phyloP scores from a whole-genome alignment of 92 coral and sea anemone species.

The Epizoanthus illoricatus region DNA sequence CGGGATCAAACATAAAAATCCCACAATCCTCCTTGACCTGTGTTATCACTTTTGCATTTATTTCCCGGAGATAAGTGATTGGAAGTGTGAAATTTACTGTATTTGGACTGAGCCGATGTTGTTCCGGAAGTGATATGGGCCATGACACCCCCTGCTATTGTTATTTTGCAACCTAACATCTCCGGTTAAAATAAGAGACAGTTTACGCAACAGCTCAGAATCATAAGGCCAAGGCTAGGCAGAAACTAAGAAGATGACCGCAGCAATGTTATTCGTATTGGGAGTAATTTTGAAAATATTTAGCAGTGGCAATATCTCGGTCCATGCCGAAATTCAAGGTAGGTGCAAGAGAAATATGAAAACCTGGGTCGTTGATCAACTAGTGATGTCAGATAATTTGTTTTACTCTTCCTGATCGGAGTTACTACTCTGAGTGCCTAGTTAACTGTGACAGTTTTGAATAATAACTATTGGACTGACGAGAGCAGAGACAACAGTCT shows the following conservation, averaged over 20 bases:
- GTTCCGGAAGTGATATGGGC: slow-evolving; percentile 6
- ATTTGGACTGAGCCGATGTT: background rate
- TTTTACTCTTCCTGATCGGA: too few relatives aligned
- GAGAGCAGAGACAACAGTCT: too few relatives aligned
- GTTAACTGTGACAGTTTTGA: too few relatives aligned
- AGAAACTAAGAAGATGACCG: background rate
- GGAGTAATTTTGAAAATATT: background rate
- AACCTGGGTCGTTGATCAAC: too few relatives aligned
- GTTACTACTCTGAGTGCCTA: too few relatives aligned
- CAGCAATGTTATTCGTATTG: background rate
- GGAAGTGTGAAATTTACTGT: slow-evolving; percentile 6
- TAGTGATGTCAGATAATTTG: too few relatives aligned
- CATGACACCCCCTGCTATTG: background rate
- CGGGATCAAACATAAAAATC: background rate
- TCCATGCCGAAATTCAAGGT: background rate
- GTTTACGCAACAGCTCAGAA: slow-evolving; percentile 21
- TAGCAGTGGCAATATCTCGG: background rate
- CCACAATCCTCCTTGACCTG: background rate
- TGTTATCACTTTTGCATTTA: background rate
- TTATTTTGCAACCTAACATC: slow-evolving; percentile 14
- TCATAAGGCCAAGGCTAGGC: background rate
- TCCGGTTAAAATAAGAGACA: background rate
- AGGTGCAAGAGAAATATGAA: background rate
- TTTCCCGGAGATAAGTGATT: background rate
- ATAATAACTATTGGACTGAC: too few relatives aligned